Base-by-base conservation (phyloP, 2,113 vertebrate genomes). In the Sorex araneus region DNA sequence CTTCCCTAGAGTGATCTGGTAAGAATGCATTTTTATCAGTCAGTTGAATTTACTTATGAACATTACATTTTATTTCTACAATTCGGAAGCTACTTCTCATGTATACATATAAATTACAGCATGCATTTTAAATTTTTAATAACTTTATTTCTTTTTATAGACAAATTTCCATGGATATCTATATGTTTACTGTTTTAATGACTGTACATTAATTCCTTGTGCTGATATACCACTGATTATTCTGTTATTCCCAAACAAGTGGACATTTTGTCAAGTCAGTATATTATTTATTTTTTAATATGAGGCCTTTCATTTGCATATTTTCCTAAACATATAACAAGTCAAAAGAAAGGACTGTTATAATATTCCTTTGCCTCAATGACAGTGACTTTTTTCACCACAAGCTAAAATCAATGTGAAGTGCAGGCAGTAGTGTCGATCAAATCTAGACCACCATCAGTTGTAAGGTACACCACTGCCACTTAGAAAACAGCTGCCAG, bases 1-100 rank as follows among this genome's bases (percentile, higher is more conserved):
- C 27, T 79, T 75, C 76, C 77, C 80, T 93, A 25, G 40, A 95
- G 84, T 47, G 88, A 92, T 84, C 28, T 90, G 50, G 47, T 94
- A 82, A 93, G 93, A 93, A 84, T 79, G 28, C 11, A 90, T 71
- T 96, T 87, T 92, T 92, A 92, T 88, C 30, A 94, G 43, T 90
- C 47, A 92, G 87, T 27, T 93, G 30, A 84, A 76, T 86, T 87
- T 34, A 40, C 19, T 86, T 88, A 87, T 43, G 70, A 87, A 47
- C 16, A 64, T 84, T 77, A 70, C 15, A 88, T 84, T 88, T 92
- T 77, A 94, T 83, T 84, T 36, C 40, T 36, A 66, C 40, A 95
- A 43, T 47, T 81, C 91, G 45, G 30, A 92, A 87, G 28, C 83
- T 64, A 66, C 19, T 76, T 91, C 34, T 84, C 75, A 69, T 28